These are phyloP conservation scores for Hirtodrosophila trivittata DNA, from an alignment of 2,888 invertebrate species.

Conservation along the genomic window DNA sequence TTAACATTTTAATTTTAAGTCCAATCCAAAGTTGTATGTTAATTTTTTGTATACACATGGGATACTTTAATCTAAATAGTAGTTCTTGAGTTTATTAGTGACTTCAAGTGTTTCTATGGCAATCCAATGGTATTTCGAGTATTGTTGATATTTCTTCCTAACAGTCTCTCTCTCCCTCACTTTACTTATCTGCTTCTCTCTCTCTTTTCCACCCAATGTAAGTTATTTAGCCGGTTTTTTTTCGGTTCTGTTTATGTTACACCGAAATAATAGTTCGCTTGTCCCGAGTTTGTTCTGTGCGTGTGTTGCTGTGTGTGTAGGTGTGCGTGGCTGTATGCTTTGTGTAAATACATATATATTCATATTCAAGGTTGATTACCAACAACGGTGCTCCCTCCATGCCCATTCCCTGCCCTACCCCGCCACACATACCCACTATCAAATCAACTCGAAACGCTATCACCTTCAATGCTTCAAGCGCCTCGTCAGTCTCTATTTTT, in stretches of 20 bases:
- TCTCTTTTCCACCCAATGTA: background rate
- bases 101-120: background rate
- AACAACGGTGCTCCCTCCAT: constrained; percentile 41
- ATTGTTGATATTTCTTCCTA: background rate
- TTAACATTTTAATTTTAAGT: too few relatives aligned
- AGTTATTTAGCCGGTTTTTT: constrained; percentile 13
- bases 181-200: background rate
- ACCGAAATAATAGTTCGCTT: constrained; percentile 31
- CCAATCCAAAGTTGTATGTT: too few relatives aligned
- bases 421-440: constrained; percentile 11
- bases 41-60: too few relatives aligned
- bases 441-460: constrained; percentile 43
- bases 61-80: too few relatives aligned
- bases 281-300: constrained; percentile 16
- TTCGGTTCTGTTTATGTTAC: constrained; percentile 9
- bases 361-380: constrained; percentile 79
- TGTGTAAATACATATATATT: constrained; percentile 53
- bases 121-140: background rate
- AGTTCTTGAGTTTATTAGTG: too few relatives aligned
- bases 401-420: constrained; percentile 4
- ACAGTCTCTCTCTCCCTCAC: background rate
- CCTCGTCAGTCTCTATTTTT: constrained; percentile 38
- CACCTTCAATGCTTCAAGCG: constrained; percentile 49
- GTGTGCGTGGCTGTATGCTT: constrained; percentile 33
- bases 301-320: constrained; percentile 2